Base-by-base conservation (phyloP, 2,113 vertebrate genomes). In the Aphyosemion australe region DNA sequence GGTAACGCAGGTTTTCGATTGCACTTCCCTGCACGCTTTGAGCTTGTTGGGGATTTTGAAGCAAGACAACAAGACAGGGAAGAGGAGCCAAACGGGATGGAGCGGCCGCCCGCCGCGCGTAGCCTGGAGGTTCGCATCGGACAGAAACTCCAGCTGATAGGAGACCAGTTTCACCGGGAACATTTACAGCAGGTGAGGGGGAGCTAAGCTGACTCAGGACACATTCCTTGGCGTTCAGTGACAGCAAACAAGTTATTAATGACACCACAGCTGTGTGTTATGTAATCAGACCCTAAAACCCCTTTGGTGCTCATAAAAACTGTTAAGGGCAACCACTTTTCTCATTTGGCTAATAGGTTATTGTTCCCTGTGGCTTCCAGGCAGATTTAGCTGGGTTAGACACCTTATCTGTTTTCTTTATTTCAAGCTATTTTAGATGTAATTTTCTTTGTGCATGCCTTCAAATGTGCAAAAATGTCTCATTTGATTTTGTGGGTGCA, bases 161-260 rank as follows among this genome's bases (percentile, higher is more conserved):
- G 92, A 72, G 93, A 94, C 78, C 92, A 93, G 84, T 94, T 93
- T 83, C 92, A 93, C 74, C 85, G 87, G 72, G 90, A 93, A 67
- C 91, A 92, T 51, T 72, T 93, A 47, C 88, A 90, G 74, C 86
- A 89, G 92, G 93, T 94, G 84, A 88, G 89, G 41, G 67, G 61
- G 67, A 78, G 7, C 15, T 57, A 49, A 45, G 15, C 53, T 37
- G 46, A 65, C 26, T 63, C 20, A 10, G 45, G 10, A 51, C 45
- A 34, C 32, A 49, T 52, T 68, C 12, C 6, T 56, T 68, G 39
- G 51, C 10, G 13, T 62, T 15, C 39, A 21, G 75, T 60, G 49
- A 26, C 31, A 57, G 61, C 50, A 62, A 76, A 61, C 63, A 65
- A 48, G 31, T 53, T 14, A 26, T n/a, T 21, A 49, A 11, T 37